Percentiles rank a stretch among this genome's conserved stretches.
These are phyloP conservation scores for Oxystoma pomonae DNA, from an alignment of 2,888 invertebrate genomes.

Conservation along the genomic window DNA sequence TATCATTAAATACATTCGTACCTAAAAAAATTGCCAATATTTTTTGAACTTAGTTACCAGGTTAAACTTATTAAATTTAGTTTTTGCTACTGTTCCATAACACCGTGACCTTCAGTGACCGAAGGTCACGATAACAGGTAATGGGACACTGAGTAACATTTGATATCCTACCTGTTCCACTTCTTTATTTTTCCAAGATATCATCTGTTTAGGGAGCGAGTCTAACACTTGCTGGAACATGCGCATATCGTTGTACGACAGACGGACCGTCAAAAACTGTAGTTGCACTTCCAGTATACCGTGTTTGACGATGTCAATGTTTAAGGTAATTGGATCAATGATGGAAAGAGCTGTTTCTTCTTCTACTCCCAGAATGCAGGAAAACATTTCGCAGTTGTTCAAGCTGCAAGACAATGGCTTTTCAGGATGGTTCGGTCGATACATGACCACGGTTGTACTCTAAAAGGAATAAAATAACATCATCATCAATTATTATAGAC, in stretches of 20 bases:
- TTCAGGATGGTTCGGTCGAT: conserved; percentile 62
- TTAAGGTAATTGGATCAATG: conserved; percentile 87
- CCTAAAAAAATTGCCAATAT: too few relatives aligned
- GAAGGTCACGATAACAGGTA: too few relatives aligned
- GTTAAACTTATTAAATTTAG: too few relatives aligned
- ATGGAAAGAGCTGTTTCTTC: conserved; percentile 87
- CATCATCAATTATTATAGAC: too few relatives aligned
- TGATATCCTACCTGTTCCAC: background rate
- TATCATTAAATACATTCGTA: too few relatives aligned
- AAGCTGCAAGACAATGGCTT: conserved; percentile 83
- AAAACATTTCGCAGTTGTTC: conserved; percentile 89
- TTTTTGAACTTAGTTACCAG: too few relatives aligned
- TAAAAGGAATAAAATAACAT: too few relatives aligned
- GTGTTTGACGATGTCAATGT: conserved; percentile 59
- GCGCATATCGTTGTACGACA: conserved; percentile 91
- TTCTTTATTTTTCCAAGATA: conserved; percentile 45
- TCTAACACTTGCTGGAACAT: conserved; percentile 88
- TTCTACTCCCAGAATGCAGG: conserved; percentile 83
- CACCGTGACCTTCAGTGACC: too few relatives aligned
- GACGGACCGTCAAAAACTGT: conserved; percentile 72
- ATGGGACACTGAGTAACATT: background rate
- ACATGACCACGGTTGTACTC: conserved; percentile 86
- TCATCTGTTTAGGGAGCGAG: conserved; percentile 78
- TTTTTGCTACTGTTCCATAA: too few relatives aligned
- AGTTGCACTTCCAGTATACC: conserved; percentile 58